These are phyloP conservation scores for Pterophyllum scalare DNA, from an alignment of 2,113 vertebrate species.

Conservation along the genomic window DNA sequence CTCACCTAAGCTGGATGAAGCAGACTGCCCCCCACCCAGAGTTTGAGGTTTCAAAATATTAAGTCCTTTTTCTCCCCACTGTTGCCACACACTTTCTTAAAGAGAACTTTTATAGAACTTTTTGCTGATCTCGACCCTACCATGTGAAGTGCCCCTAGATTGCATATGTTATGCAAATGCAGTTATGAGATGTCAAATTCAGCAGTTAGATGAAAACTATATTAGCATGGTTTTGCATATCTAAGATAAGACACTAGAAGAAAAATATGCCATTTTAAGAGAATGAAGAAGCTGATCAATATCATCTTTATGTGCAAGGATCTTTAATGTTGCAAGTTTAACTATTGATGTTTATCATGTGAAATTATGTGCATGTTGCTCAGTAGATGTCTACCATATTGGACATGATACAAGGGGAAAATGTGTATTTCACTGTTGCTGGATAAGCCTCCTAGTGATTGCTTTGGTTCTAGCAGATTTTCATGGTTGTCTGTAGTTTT, in stretches of 20 bases:
- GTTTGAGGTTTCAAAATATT: neutral
- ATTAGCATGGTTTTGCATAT: too few species aligned
- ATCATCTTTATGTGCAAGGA: neutral
- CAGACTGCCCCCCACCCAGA: neutral
- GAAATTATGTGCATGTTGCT: neutral
- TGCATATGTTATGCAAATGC: too few species aligned
- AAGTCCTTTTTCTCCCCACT: neutral
- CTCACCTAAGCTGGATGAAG: neutral
- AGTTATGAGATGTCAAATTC: too few species aligned
- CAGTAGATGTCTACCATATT: neutral
- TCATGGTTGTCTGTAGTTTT: neutral
- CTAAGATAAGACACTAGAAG: too few species aligned
- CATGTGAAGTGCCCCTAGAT: too few species aligned
- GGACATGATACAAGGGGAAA: too few species aligned
- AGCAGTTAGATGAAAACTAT: too few species aligned
- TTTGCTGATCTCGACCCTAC: too few species aligned
- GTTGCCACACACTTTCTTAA: neutral
- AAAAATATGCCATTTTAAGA: too few species aligned
- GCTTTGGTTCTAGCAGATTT: neutral
- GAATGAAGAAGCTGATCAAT: neutral
- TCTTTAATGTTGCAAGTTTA: neutral
- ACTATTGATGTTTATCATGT: neutral
- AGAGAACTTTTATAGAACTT: too few species aligned
- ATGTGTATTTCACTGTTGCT: neutral
- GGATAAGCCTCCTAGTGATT: neutral